Conservation (phyloP, 1,140 invertebrate genomes). For the Procambarus clarkii region DNA sequence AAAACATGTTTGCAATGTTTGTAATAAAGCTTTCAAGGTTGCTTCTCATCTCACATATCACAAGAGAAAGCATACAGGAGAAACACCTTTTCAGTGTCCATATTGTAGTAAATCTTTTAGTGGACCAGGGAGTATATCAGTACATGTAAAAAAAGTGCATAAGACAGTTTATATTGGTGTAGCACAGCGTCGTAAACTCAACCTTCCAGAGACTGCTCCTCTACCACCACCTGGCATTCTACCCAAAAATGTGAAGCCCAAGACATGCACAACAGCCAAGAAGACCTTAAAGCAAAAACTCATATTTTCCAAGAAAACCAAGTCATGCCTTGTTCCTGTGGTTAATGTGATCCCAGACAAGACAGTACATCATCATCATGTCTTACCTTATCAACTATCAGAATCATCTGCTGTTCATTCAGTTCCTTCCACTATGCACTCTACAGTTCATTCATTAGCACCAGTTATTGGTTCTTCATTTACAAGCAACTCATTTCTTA, state of each 20-base stretch:
- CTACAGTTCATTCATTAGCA: background rate
- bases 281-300: background rate
- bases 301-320: background rate
- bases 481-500: background rate
- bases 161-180: conserved; percentile 64
- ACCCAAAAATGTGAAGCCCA: conserved; percentile 17
- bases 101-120: conserved; percentile 40
- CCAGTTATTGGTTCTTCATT: background rate
- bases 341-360: background rate
- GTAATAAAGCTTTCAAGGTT: conserved; percentile 49
- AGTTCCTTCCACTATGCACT: background rate
- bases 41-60: conserved; percentile 64
- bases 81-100: conserved; percentile 47
- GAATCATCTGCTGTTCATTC: background rate
- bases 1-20: conserved; percentile 71
- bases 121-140: conserved; percentile 26
- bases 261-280: conserved; percentile 6
- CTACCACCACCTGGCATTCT: conserved; percentile 57
- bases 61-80: conserved; percentile 59
- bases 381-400: background rate
- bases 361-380: background rate
- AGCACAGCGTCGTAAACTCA: conserved; percentile 52
- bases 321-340: background rate
- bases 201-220: conserved; percentile 58
- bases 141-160: conserved; percentile 34